Conservation (phyloP, 2,888 invertebrate species). For the Apotomis capreana region DNA sequence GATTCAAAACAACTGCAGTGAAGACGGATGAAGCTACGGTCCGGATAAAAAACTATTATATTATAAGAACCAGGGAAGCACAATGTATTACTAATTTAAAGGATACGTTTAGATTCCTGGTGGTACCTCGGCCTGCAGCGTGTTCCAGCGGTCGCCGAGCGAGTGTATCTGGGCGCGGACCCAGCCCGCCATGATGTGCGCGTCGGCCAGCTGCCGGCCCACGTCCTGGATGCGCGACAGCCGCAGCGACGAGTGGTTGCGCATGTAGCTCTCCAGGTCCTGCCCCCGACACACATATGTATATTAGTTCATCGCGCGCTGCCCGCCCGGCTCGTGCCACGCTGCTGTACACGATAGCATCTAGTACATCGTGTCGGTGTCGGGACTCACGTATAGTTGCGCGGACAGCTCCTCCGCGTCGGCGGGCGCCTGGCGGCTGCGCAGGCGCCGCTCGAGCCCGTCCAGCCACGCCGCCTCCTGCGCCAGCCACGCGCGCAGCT, state of each 20-base stretch:
- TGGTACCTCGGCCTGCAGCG: slow-evolving; percentile 86
- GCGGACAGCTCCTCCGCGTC: slow-evolving; percentile 97
- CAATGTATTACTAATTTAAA: too few species aligned
- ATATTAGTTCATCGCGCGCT: slow-evolving; percentile 79
- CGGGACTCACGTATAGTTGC: slow-evolving; percentile 86
- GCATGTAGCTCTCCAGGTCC: slow-evolving; percentile 92
- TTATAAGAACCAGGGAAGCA: too few species aligned
- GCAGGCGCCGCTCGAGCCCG: slow-evolving; percentile 89
- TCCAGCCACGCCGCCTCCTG: slow-evolving; percentile 91
- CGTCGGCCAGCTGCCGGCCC: slow-evolving; percentile 88
- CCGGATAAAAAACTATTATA: too few species aligned
- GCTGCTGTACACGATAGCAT: too few species aligned
- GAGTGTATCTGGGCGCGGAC: slow-evolving; percentile 86
- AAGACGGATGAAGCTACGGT: neutral
- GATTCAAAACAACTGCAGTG: neutral
- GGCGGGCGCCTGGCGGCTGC: slow-evolving; percentile 86
- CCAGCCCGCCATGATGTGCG: slow-evolving; percentile 88
- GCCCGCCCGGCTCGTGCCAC: slow-evolving; percentile 87
- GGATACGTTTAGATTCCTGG: too few species aligned
- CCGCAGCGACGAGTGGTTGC: slow-evolving; percentile 88
- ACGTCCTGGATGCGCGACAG: slow-evolving; percentile 89
- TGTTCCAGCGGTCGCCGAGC: slow-evolving; percentile 85
- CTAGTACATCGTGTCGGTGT: neutral
- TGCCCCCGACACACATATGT: slow-evolving; percentile 64
- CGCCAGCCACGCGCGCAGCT: slow-evolving; percentile 90